Conservation (phyloP, 2,888 invertebrate species). For the Gymnocheta viridis region DNA sequence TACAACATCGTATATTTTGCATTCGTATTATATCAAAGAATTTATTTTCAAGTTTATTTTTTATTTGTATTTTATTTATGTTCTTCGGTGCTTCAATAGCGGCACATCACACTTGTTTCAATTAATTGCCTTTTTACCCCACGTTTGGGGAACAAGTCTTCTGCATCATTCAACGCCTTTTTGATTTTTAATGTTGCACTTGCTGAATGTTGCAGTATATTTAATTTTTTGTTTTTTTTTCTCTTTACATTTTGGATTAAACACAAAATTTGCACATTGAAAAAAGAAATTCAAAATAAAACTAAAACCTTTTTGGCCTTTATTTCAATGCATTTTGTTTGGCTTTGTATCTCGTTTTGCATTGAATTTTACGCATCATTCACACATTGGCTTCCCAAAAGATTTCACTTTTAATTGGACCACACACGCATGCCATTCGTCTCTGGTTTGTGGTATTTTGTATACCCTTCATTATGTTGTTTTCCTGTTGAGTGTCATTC, state of each 20-base stretch:
- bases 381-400: constrained; percentile 76
- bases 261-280: constrained; percentile 27
- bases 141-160: constrained; percentile 65
- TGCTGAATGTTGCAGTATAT: constrained; percentile 47
- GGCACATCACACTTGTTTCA: constrained; percentile 75
- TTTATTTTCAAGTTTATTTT: constrained; percentile 3
- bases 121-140: constrained; percentile 75
- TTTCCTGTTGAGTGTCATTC: constrained; percentile 20
- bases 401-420: constrained; percentile 79
- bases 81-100: constrained; percentile 61
- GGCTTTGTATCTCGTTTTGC: constrained; percentile 61
- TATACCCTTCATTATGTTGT: constrained; percentile 18
- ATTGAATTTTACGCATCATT: constrained; percentile 80
- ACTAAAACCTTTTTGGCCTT: constrained; percentile 64
- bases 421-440: constrained; percentile 74
- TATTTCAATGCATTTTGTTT: constrained; percentile 58
- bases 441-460: constrained; percentile 57
- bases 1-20: not conserved
- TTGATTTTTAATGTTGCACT: constrained; percentile 64
- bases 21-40: not conserved
- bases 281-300: not conserved
- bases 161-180: constrained; percentile 73
- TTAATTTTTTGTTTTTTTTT: not conserved
- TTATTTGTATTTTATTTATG: constrained; percentile 47
- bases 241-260: constrained; percentile 14